These are phyloP conservation scores for Asobara japonica DNA, from an alignment of 1,140 invertebrate genomes.

Conservation along the genomic window DNA sequence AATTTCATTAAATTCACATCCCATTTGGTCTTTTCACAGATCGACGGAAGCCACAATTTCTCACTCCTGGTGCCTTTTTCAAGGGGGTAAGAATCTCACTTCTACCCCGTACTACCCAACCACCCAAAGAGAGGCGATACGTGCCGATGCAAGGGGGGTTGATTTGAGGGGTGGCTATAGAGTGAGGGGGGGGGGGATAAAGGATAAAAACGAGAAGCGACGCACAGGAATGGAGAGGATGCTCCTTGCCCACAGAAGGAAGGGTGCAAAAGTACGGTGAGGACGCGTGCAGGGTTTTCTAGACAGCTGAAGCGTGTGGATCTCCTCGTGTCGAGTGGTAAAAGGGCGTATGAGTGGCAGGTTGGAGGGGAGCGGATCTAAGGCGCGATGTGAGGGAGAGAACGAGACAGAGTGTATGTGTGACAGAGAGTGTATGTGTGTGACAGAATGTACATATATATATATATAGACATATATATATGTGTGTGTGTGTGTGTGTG, in stretches of 20 bases:
- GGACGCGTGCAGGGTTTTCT: conserved; percentile 24
- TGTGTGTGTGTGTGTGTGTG: no score
- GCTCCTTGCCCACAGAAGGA: background rate
- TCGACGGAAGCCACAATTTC: conserved; percentile 34
- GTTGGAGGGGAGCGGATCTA: conserved; percentile 1
- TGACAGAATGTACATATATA: no score
- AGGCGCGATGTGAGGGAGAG: background rate
- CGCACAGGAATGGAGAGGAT: conserved; percentile 15
- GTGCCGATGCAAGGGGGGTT: conserved; percentile 29
- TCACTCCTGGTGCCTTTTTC: conserved; percentile 13
- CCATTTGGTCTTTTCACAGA: conserved; percentile 30
- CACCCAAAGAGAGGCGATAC: background rate
- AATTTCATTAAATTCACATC: conserved; percentile 35
- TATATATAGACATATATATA: no score
- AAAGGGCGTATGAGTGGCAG: background rate
- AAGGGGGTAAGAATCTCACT: conserved; percentile 24
- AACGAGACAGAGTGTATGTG: background rate
- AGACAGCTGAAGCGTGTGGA: conserved; percentile 36
- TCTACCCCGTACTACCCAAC: background rate
- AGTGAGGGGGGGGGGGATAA: background rate
- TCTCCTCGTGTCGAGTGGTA: conserved; percentile 11
- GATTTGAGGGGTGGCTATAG: conserved; percentile 14
- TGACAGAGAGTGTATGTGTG: no score
- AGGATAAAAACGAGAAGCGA: background rate
- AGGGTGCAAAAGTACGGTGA: background rate